A percentile compares a stretch with the other conserved stretches of the same genome.
Conservation (phyloP, 2,797 vertebrate species). For the Paratrypauchen microcephalus region DNA sequence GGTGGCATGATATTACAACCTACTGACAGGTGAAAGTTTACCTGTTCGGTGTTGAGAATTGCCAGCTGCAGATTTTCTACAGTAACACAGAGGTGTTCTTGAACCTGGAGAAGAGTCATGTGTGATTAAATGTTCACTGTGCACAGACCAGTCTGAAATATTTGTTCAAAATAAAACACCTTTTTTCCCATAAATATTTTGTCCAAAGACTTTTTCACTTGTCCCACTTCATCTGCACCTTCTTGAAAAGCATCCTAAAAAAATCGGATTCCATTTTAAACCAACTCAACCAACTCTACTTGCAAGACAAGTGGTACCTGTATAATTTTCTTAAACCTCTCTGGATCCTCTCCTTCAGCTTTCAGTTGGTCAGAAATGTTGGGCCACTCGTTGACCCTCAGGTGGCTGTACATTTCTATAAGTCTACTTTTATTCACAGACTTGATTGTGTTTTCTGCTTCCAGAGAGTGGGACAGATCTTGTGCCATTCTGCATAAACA, state of each 20-base stretch:
- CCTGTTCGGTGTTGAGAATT: background rate
- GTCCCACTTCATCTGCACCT: background rate
- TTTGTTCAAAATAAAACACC: background rate
- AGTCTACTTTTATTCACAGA: background rate
- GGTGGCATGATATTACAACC: too few species aligned
- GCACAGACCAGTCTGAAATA: background rate
- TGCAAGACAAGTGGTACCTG: background rate
- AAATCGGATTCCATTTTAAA: background rate
- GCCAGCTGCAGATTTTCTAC: background rate
- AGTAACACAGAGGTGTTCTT: background rate
- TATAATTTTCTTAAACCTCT: background rate
- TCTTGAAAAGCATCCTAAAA: background rate
- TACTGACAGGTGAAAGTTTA: background rate
- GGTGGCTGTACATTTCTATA: background rate
- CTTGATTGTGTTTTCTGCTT: background rate
- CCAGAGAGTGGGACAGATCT: background rate
- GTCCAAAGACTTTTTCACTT: background rate
- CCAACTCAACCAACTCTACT: too few species aligned
- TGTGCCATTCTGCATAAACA: background rate
- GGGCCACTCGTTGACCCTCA: constrained; percentile 1
- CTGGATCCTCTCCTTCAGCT: background rate
- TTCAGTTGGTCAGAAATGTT: background rate
- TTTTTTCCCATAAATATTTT: background rate
- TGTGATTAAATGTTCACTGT: background rate
- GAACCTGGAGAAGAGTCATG: background rate